Evolutionary conservation across 2,888 invertebrate species (phyloP).

Genomic region (Aporophyla nigra): DNA sequence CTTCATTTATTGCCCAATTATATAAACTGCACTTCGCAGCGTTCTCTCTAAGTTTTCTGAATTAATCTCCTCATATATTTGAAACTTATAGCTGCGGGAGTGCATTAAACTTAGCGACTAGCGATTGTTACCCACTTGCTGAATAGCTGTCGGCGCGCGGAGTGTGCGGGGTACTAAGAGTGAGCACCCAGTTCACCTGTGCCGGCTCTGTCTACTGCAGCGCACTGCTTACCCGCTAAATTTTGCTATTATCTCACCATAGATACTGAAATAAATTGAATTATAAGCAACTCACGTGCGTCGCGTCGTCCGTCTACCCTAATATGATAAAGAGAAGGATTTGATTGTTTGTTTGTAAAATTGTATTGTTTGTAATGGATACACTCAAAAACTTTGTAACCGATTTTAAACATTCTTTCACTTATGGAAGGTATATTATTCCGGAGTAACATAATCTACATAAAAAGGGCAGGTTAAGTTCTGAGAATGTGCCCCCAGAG

Average conservation of each 20-base stretch:
- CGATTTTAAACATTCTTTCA: too few relatives aligned
- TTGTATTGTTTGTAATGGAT: too few relatives aligned
- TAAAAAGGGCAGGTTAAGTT: too few relatives aligned
- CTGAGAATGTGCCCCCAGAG: too few relatives aligned
- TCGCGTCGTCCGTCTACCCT: too few relatives aligned
- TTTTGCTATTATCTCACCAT: neutral
- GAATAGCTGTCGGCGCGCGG: neutral
- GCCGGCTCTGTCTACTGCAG: neutral
- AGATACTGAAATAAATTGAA: neutral
- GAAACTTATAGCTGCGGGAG: conserved; percentile 56
- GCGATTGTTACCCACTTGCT: conserved; percentile 33
- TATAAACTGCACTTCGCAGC: conserved; percentile 59
- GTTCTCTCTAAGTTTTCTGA: conserved; percentile 51
- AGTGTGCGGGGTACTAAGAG: neutral
- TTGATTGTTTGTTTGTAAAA: too few relatives aligned
- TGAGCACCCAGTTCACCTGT: neutral
- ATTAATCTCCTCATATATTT: conserved; percentile 60
- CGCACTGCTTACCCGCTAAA: neutral
- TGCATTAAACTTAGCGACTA: conserved; percentile 51
- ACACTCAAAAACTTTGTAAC: too few relatives aligned
- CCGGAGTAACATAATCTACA: too few relatives aligned
- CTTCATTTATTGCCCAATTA: conserved; percentile 61
- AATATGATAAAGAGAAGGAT: too few relatives aligned
- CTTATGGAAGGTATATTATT: too few relatives aligned
- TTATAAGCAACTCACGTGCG: too few relatives aligned